Evolutionary conservation across 1,140 invertebrate species (phyloP).

Genomic region (Oryzaephilus surinamensis): DNA sequence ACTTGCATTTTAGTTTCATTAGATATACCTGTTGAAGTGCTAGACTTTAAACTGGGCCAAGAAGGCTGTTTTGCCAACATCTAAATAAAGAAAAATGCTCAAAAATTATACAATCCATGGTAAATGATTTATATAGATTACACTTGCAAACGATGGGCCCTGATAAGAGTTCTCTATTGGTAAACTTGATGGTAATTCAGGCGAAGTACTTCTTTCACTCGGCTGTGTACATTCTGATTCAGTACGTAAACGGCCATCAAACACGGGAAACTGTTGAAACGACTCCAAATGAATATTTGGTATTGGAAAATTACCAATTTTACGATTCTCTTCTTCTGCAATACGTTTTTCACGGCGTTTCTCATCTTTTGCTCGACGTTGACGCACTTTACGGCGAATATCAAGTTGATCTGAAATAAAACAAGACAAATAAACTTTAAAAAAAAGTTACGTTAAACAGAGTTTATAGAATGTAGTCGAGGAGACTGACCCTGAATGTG

Average conservation of each 20-base stretch:
- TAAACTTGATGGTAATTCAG: slow-evolving; percentile 17
- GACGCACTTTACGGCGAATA: slow-evolving; percentile 48
- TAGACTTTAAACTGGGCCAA: too few species aligned
- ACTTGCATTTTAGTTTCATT: too few species aligned
- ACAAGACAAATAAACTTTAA: slow-evolving; percentile 1
- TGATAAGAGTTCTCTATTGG: slow-evolving; percentile 21
- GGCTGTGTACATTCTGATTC: slow-evolving; percentile 17
- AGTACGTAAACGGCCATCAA: slow-evolving; percentile 26
- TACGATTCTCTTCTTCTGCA: slow-evolving; percentile 56
- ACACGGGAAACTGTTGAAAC: slow-evolving; percentile 54
- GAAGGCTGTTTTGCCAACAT: too few species aligned
- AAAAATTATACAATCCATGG: too few species aligned
- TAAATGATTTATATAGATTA: too few species aligned
- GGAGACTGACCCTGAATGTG: slow-evolving; percentile 13
- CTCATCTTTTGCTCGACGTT: slow-evolving; percentile 56
- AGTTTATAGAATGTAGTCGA: slow-evolving; percentile 14
- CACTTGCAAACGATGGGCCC: slow-evolving; percentile 49
- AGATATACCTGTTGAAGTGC: too few species aligned
- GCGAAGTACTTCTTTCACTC: slow-evolving; percentile 19
- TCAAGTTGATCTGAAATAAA: slow-evolving; percentile 49
- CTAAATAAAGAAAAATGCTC: too few species aligned
- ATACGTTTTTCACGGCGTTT: slow-evolving; percentile 58
- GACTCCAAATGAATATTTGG: slow-evolving; percentile 51
- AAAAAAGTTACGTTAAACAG: slow-evolving; percentile 5
- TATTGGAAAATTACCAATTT: slow-evolving; percentile 50